phyloP scores from a whole-genome alignment of 1,140 invertebrate species.

The Lithobius niger region DNA sequence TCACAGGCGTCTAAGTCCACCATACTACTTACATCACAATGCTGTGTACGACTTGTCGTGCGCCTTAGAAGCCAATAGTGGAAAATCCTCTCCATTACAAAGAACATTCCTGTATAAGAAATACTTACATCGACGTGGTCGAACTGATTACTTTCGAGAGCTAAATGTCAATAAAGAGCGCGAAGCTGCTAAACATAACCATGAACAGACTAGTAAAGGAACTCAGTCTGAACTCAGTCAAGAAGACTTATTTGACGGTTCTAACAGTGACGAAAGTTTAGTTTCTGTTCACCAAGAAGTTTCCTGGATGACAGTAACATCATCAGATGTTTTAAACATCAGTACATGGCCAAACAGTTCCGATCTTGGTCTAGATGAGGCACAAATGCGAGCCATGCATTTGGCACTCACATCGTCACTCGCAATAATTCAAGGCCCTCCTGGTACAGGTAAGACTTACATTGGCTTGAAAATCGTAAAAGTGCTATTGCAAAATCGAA shows the following conservation, averaged over 20 bases:
- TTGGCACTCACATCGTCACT: constrained; percentile 35
- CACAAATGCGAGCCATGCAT: constrained; percentile 34
- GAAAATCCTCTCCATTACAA: neutral
- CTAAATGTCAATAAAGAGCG: too few relatives aligned
- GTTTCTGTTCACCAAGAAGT: too few relatives aligned
- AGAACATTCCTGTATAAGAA: neutral
- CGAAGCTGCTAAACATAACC: too few relatives aligned
- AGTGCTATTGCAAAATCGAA: constrained; percentile 26
- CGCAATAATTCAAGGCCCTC: constrained; percentile 57
- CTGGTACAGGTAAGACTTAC: constrained; percentile 67
- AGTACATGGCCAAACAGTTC: constrained; percentile 19
- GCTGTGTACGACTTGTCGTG: neutral
- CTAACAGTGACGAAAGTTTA: neutral
- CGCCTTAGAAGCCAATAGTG: neutral
- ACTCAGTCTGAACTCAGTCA: neutral
- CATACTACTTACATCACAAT: constrained; percentile 10
- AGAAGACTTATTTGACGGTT: too few relatives aligned
- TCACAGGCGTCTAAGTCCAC: constrained; percentile 8
- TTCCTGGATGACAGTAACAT: neutral
- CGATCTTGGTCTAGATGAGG: constrained; percentile 28
- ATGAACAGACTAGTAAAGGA: neutral
- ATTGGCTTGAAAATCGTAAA: constrained; percentile 40
- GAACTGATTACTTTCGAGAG: too few relatives aligned
- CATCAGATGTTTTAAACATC: neutral
- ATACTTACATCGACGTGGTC: neutral